Conservation (phyloP, 2,888 invertebrate genomes). For the Leptopilina syphax region DNA sequence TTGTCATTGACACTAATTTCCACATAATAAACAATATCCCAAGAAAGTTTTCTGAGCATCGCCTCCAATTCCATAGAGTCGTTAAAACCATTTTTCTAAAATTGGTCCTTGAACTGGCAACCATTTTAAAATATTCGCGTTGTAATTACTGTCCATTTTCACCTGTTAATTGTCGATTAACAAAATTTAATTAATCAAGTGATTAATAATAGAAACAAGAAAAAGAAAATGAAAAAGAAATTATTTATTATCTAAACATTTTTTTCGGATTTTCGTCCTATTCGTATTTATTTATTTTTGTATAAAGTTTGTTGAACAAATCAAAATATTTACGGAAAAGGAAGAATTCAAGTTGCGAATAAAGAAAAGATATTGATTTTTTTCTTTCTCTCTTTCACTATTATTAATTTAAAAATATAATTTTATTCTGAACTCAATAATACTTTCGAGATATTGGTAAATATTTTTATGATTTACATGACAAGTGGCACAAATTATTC, state of each 20-base stretch:
- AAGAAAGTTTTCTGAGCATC: conserved; percentile 59
- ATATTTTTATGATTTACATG: not conserved
- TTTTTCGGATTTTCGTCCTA: no score
- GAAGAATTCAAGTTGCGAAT: not conserved
- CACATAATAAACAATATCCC: conserved; percentile 62
- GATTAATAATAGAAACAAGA: not conserved
- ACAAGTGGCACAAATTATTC: conserved; percentile 17
- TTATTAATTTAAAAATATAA: conserved; percentile 4
- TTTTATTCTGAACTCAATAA: not conserved
- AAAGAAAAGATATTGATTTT: not conserved
- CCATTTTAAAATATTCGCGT: conserved; percentile 70
- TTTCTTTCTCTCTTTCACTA: conserved; percentile 9
- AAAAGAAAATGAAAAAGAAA: no score
- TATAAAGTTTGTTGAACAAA: no score
- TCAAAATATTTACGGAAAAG: no score
- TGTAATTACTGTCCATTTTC: conserved; percentile 67
- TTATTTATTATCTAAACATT: no score
- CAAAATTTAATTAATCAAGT: not conserved
- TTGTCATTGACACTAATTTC: conserved; percentile 55
- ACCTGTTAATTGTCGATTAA: not conserved
- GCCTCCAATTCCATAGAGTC: conserved; percentile 61
- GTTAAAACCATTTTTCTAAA: conserved; percentile 66
- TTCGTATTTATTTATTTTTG: no score
- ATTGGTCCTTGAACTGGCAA: conserved; percentile 59
- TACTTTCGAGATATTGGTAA: conserved; percentile 1